Percentiles rank a stretch among this genome's conserved stretches.
Evolutionary conservation across 2,113 vertebrate species (phyloP).

Genomic region (Cyprinus carpio): DNA sequence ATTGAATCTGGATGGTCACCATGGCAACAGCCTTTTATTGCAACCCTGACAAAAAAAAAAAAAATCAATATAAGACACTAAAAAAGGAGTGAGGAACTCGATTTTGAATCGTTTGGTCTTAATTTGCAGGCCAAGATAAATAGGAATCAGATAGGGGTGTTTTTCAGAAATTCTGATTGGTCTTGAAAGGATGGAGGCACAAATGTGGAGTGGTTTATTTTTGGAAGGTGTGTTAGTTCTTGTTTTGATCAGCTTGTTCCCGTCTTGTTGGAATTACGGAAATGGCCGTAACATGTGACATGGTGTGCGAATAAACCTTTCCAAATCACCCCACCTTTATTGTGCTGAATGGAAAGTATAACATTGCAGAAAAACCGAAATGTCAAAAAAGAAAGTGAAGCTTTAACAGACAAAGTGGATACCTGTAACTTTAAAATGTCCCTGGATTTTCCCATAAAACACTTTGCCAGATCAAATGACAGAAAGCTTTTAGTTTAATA

Average conservation of each 20-base stretch:
- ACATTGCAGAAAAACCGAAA: neutral
- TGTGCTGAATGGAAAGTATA: neutral
- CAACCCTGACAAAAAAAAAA: conserved; percentile 10
- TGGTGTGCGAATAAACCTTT: neutral
- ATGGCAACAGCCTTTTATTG: conserved; percentile 58
- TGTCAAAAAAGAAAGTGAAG: neutral
- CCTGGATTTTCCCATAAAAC: neutral
- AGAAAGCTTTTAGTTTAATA: neutral
- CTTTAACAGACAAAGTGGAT: neutral
- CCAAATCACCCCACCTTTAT: neutral
- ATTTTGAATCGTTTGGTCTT: conserved; percentile 28
- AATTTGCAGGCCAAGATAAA: conserved; percentile 15
- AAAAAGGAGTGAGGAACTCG: conserved; percentile 17
- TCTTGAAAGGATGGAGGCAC: neutral
- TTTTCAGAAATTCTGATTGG: neutral
- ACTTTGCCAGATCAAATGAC: neutral
- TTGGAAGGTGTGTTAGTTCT: neutral
- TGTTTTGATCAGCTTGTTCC: neutral
- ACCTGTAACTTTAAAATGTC: neutral
- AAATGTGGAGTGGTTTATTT: neutral
- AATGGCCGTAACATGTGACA: neutral
- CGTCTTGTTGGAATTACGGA: neutral
- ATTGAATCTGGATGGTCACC: conserved; percentile 46
- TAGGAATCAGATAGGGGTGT: neutral
- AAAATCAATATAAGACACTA: conserved; percentile 41